Evolutionary conservation across 37 sponge, comb jelly and placozoan species (phyloP).

Genomic region (Amphimedon queenslandica): DNA sequence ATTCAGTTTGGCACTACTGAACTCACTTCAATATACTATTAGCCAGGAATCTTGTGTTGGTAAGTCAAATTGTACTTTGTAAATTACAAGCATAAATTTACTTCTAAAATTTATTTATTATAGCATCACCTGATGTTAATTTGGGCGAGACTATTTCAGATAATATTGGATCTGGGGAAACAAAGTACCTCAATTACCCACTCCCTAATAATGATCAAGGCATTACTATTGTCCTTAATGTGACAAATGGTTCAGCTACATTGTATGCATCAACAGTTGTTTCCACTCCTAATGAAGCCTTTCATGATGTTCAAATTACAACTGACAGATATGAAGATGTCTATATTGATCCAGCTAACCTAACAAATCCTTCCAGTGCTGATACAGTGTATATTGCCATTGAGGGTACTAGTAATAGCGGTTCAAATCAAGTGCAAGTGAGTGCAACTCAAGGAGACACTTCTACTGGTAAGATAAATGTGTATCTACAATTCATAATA

Average conservation of each 20-base stretch:
- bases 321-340: slow-evolving; percentile 7
- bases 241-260: slow-evolving; percentile 11
- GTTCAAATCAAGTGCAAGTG: background rate
- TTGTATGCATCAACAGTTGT: slow-evolving; percentile 33
- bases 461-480: slow-evolving; percentile 11
- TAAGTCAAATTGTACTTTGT: too few relatives aligned
- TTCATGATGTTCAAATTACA: slow-evolving; percentile 20
- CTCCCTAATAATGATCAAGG: slow-evolving; percentile 23
- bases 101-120: too few relatives aligned
- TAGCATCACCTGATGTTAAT: slow-evolving; percentile 6
- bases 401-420: background rate
- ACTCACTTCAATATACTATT: too few relatives aligned
- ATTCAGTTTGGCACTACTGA: too few relatives aligned
- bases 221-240: slow-evolving; percentile 25
- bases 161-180: background rate
- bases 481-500: too few relatives aligned
- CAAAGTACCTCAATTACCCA: slow-evolving; percentile 23
- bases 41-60: too few relatives aligned
- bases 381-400: slow-evolving; percentile 17
- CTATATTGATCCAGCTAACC: background rate
- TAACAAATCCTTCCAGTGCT: background rate
- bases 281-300: slow-evolving; percentile 36
- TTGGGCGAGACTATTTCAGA: slow-evolving; percentile 1
- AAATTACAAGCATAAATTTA: too few relatives aligned
- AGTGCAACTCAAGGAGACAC: slow-evolving; percentile 1